These are phyloP conservation scores for Augochlora pura DNA, from an alignment of 1,140 invertebrate genomes.

Conservation along the genomic window DNA sequence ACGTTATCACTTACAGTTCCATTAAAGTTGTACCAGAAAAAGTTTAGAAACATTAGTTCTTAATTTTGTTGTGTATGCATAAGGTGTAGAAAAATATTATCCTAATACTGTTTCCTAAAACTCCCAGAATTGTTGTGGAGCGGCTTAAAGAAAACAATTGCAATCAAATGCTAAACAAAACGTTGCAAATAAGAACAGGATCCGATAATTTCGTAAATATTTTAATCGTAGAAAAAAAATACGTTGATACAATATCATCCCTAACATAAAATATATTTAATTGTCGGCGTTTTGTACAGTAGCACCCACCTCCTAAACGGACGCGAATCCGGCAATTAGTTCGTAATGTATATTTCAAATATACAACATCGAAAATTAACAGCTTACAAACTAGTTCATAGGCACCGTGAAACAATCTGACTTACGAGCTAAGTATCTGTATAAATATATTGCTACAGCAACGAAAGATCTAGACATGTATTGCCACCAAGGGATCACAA, in stretches of 20 bases:
- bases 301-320: constrained; percentile 11
- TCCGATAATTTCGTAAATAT: not conserved
- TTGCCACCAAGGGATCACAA: constrained; percentile 37
- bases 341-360: constrained; percentile 24
- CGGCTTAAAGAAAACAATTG: too few relatives aligned
- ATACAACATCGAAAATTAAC: constrained; percentile 5
- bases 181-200: not conserved
- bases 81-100: too few relatives aligned
- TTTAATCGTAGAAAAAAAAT: constrained; percentile 20
- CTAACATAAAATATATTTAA: constrained; percentile 5
- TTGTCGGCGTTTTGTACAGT: not conserved
- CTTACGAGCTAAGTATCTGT: not conserved
- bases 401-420: constrained; percentile 2
- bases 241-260: constrained; percentile 4
- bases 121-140: too few relatives aligned
- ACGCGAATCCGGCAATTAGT: not conserved
- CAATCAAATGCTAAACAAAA: too few relatives aligned
- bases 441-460: constrained; percentile 26
- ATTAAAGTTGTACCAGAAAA: constrained; percentile 66
- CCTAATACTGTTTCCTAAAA: too few relatives aligned
- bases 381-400: constrained; percentile 2
- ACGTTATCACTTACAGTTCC: constrained; percentile 65
- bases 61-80: too few relatives aligned
- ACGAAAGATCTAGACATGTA: constrained; percentile 2
- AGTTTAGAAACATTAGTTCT: too few relatives aligned